Evolutionary conservation across 2,797 vertebrate genomes (phyloP).

Genomic region (Parauchenoglanis ngamensis): DNA sequence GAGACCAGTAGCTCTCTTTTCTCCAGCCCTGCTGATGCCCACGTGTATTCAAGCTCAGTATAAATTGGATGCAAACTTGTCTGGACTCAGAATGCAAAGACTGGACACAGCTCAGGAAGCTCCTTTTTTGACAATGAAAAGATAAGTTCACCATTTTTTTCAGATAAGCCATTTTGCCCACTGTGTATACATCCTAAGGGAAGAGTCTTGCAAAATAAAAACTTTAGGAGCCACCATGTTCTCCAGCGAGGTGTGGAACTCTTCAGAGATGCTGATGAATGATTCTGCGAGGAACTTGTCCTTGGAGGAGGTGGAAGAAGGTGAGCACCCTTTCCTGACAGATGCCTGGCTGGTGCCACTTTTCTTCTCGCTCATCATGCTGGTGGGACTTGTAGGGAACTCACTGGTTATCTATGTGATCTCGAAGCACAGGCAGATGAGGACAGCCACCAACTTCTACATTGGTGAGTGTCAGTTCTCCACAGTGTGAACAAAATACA

Average conservation of each 20-base stretch:
- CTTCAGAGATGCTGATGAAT: slow-evolving; percentile 66
- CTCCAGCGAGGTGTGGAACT: slow-evolving; percentile 68
- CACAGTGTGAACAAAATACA: too few relatives aligned
- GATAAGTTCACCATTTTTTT: not conserved
- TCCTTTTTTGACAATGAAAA: slow-evolving; percentile 30
- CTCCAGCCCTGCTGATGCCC: slow-evolving; percentile 49
- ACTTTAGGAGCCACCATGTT: slow-evolving; percentile 33
- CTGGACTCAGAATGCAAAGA: slow-evolving; percentile 24
- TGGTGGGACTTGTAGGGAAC: slow-evolving; percentile 84
- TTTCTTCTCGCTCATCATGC: slow-evolving; percentile 85
- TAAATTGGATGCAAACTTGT: slow-evolving; percentile 55
- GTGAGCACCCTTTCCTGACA: slow-evolving; percentile 79
- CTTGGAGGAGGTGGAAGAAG: slow-evolving; percentile 59
- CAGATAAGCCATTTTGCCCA: not conserved
- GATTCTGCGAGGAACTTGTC: slow-evolving; percentile 69
- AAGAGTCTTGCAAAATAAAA: not conserved
- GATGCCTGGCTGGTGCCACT: slow-evolving; percentile 87
- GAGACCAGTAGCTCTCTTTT: slow-evolving; percentile 60
- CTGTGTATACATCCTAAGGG: not conserved
- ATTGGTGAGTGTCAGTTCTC: slow-evolving; percentile 76
- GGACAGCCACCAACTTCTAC: slow-evolving; percentile 87
- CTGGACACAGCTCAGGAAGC: slow-evolving; percentile 41
- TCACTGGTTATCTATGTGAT: slow-evolving; percentile 84
- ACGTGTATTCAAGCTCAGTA: slow-evolving; percentile 56
- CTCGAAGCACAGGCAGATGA: slow-evolving; percentile 84